These are phyloP conservation scores for Myopa tessellatipennis DNA, from an alignment of 2,888 invertebrate genomes.

Conservation along the genomic window DNA sequence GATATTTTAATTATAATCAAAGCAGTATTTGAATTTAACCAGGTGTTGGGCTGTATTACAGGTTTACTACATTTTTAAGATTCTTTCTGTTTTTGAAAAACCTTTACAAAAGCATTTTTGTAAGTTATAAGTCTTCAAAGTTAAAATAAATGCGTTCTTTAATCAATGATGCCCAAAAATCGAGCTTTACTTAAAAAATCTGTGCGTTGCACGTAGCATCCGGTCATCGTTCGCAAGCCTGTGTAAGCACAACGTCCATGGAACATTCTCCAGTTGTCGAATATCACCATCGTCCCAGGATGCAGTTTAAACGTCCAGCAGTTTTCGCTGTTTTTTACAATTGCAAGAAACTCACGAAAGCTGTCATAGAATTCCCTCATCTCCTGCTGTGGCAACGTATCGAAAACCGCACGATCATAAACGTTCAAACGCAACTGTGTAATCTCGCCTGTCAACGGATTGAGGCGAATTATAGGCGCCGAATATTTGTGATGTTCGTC, in stretches of 20 bases:
- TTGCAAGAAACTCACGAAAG: constrained; percentile 70
- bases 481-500: constrained; percentile 72
- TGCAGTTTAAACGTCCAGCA: constrained; percentile 73
- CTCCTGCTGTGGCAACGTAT: constrained; percentile 70
- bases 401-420: constrained; percentile 77
- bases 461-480: constrained; percentile 73
- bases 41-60: too few species aligned
- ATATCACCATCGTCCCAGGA: constrained; percentile 78
- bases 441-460: constrained; percentile 71
- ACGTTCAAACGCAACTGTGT: constrained; percentile 79
- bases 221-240: constrained; percentile 76
- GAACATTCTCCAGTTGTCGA: constrained; percentile 83
- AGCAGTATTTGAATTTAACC: not conserved
- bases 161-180: constrained; percentile 68
- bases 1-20: not conserved
- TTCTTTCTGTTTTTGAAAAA: too few species aligned
- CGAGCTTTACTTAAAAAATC: constrained; percentile 76
- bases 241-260: constrained; percentile 80
- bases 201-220: constrained; percentile 79
- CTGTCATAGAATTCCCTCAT: constrained; percentile 75
- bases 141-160: not conserved
- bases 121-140: too few species aligned
- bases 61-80: not conserved
- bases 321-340: constrained; percentile 69
- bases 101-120: too few species aligned